Evolutionary conservation across 2,888 invertebrate genomes (phyloP), one percentile per base, ranked within the genome.

Genomic region (Rhagonycha fulva): DNA sequence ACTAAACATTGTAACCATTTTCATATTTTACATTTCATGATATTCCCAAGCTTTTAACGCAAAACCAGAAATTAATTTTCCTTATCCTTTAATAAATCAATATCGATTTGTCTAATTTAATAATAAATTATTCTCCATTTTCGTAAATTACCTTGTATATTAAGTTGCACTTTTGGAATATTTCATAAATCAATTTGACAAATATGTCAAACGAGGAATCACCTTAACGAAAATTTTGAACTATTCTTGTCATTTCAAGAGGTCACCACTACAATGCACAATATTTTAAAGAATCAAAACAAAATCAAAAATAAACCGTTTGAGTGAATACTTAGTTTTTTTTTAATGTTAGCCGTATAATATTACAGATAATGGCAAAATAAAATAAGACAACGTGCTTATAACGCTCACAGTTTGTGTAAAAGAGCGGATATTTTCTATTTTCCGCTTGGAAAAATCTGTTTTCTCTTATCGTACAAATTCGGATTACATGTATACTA

Each of bases 381-480:
- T 68, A 68, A 47, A 73, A 74, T 67, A 75, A 75, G 71, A 71
- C 75, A 75, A 63, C 63, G 68, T 28, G 60, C 71, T 75, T 74
- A 62, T 75, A 75, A 75, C 75, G 47, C 14, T 70, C 70, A 61
- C 66, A 62, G 75, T 61, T 71, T 75, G 62, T 71, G 68, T 71
- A 71, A 67, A 75, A 75, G 68, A 63, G 14, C 61, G 74, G 74
- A 62, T 70, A 74, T 74, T 74, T 74, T 47, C 69, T 70, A 74
- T 74, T 74, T 74, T 74, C 74, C 63, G 74, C 74, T 74, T 67
- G 74, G 74, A 70, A 74, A 74, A 74, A 74, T 74, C 70, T 70
- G 70, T 74, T 67, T 74, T 70, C 74, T 70, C 67, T 74, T 74
- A 74, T 74, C 74, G 70, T 32, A 47, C 70, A 60, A 67, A 32